Conservation (phyloP, 2,797 vertebrate species). For the Miichthys miiuy region DNA sequence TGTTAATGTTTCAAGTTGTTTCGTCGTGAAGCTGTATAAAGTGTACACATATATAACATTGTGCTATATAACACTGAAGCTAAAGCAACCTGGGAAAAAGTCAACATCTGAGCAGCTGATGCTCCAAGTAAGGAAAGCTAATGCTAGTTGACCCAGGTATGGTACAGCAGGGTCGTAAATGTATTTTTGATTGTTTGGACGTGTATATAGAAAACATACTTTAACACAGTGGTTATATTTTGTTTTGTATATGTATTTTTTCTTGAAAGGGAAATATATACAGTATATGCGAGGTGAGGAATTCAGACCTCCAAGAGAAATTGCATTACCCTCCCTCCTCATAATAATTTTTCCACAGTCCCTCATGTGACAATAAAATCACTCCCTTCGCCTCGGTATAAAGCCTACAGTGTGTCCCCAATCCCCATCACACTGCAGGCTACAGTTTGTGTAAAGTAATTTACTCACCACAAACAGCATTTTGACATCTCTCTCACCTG, state of each 20-base stretch:
- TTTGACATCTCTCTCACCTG: conserved; percentile 28
- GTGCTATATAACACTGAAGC: background rate
- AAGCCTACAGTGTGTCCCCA: background rate
- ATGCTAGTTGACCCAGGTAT: background rate
- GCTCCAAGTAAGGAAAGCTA: background rate
- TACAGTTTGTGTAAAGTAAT: background rate
- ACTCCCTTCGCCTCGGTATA: background rate
- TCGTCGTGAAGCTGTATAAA: background rate
- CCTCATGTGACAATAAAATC: conserved; percentile 9
- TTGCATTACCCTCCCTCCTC: too few species aligned
- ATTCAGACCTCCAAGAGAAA: background rate
- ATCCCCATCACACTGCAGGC: background rate
- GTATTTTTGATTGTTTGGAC: background rate
- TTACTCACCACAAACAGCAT: background rate
- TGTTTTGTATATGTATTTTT: too few species aligned
- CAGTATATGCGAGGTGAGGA: background rate
- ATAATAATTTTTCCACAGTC: background rate
- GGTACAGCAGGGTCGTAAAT: background rate
- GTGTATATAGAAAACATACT: background rate
- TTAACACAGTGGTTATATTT: too few species aligned
- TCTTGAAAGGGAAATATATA: background rate
- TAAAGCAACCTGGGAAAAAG: background rate
- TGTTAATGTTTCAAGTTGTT: background rate
- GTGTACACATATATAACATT: too few species aligned
- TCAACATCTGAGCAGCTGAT: background rate